These are phyloP conservation scores for Hippopotamus amphibius DNA, from an alignment of 2,113 vertebrate species.

Conservation along the genomic window DNA sequence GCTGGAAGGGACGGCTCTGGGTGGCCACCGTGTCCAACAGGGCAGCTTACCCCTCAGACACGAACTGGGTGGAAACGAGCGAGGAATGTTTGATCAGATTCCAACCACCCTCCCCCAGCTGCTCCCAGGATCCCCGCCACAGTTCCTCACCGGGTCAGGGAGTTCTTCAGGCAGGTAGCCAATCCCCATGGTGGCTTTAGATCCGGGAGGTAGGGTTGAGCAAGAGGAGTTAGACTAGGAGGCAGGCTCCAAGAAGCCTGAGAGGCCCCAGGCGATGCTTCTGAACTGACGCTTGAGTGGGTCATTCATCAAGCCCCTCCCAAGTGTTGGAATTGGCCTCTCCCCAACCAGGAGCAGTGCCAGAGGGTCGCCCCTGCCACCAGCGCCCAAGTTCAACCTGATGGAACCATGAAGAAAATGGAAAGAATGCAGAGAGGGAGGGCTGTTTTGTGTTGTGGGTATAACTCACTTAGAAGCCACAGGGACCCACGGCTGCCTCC, in stretches of 20 bases:
- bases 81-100: constrained; percentile 64
- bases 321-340: neutral
- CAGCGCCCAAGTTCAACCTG: neutral
- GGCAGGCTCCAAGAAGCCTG: neutral
- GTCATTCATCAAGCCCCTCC: constrained; percentile 8
- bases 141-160: constrained; percentile 28
- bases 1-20: neutral
- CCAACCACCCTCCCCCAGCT: constrained; percentile 62
- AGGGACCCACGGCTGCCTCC: neutral
- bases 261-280: neutral
- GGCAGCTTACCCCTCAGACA: neutral
- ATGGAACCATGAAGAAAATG: constrained; percentile 10
- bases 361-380: neutral
- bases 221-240: neutral
- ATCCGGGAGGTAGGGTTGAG: neutral
- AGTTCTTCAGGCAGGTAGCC: constrained; percentile 65
- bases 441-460: neutral
- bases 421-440: neutral
- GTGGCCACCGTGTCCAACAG: neutral
- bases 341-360: neutral
- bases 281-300: neutral
- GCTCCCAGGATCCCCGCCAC: constrained; percentile 62
- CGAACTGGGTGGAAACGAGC: constrained; percentile 47
- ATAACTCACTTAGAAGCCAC: neutral
- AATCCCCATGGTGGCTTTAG: neutral